Base-by-base conservation (phyloP, 1,140 invertebrate genomes). In the Philotrypesis tridentata region DNA sequence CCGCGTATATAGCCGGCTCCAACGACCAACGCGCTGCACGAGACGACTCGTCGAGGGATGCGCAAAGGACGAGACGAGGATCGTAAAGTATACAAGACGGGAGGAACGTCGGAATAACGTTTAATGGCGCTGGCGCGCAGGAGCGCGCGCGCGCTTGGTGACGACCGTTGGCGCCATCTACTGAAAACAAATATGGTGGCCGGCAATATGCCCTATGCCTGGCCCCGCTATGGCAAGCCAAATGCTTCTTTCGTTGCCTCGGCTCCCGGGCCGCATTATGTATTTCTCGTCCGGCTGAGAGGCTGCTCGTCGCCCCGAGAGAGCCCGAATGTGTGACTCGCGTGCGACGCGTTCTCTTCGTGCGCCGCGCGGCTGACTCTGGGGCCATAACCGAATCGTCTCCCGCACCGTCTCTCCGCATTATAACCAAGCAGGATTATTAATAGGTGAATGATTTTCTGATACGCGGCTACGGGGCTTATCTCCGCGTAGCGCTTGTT, bases 171-270 rank as follows among this genome's bases (percentile, higher is more conserved):
- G 80, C 80, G 90, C 85, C 90, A 89, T 85, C 90, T 90, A 88
- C 84, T 86, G 88, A 90, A 90, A 91, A 91, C 89, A 91, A 91
- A 91, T 88, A 91, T 91, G 90, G 90, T 89, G 87, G 88, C 84
- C 79, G 85, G 87, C 89, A 89, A 89, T 88, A 91, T 90, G 90
- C 89, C 87, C 89, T 90, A 91, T 89, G 87, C 86, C 86, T 88
- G 87, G 85, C 86, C n/a, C 86, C 86, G 87, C 86, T 89, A 87
- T 87, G 86, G 89, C 87, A 91, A 88, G 88, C 88, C 89, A 89
- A 91, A 91, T 90, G 88, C 87, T 83, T 87, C 61, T 29, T 65
- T 65, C 89, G 88, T 89, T 89, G 86, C 23, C 48, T 55, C 48
- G 48, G 48, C 48, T 55, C 48, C 48, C 48, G 48, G 48, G 48